Evolutionary conservation across 2,888 invertebrate genomes (phyloP), one percentile per base, ranked within the genome.

Genomic region (Morpho deidamia): DNA sequence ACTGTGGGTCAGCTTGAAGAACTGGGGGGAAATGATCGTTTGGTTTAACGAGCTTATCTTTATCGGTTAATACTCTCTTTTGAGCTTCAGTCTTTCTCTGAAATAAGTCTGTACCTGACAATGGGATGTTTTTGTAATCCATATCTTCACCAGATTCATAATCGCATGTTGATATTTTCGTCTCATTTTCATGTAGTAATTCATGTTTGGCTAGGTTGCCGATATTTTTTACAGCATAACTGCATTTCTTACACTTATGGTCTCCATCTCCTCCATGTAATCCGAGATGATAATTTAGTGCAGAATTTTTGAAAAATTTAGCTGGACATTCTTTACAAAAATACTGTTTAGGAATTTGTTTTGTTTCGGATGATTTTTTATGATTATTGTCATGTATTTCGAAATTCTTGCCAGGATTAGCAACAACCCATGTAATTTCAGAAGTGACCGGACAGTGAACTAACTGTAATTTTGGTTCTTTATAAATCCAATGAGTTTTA

Each of bases 231-330:
- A 93, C 94, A 7, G 93, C 90, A 70, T 94, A 94, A 66, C 91
- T 92, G 71, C 95, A 95, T 64, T 92, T 91, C 44, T 91, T 91
- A 69, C 95, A 95, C 66, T 92, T 93, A 70, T 92, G 92, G 10
- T 91, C 91, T 7, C 92, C 91, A 61, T 91, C 90, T 4, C 91
- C 90, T 49, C 94, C 92, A 69, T 95, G 93, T 62, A 94, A 76
- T 1, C 93, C 92, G 73, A 91, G 81, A 67, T 95, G 95, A 69
- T 94, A 94, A 56, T 92, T 92, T 8, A 95, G 82, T 7, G 94
- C 93, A 8, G 93, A 92, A 53, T 89, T 88, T 77, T 94, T 95
- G 61, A 93, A 93, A 72, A 95, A 95, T 65, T 93, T 93, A 0
- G 94, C 94, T 7, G 94, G 94, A 68, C 95, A 95, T 72, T 92